Conservation (phyloP, 2,113 vertebrate species). For the Labeo catla region DNA sequence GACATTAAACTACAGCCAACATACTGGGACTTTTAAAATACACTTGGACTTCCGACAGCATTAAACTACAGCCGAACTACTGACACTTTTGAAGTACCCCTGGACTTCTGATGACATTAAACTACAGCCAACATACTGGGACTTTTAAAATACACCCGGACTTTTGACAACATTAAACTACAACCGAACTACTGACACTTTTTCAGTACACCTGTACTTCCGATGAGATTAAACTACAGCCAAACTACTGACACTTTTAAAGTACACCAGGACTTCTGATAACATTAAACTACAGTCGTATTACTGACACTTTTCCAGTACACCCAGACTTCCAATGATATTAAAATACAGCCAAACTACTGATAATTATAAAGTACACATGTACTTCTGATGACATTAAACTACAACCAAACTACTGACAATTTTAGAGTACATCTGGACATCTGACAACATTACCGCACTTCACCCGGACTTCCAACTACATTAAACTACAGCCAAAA, state of each 20-base stretch:
- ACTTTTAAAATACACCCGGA: no score
- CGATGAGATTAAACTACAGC: neutral
- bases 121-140: neutral
- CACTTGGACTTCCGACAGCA: fast-evolving
- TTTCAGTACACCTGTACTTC: neutral
- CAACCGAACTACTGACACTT: neutral
- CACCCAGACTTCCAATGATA: neutral
- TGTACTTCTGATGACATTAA: no score
- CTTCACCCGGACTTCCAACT: neutral
- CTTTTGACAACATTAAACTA: neutral
- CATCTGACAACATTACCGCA: neutral
- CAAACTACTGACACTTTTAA: no score
- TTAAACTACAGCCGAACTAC: neutral
- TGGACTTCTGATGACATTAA: neutral
- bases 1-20: neutral
- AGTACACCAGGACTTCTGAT: neutral
- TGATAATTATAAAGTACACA: neutral
- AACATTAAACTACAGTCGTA: neutral
- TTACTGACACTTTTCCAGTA: neutral
- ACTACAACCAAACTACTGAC: neutral
- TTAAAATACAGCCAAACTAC: neutral
- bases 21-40: no score
- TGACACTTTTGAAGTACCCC: no score
- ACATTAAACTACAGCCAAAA: neutral
- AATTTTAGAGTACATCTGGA: neutral